Evolutionary conservation across 92 coral and sea anemone species (phyloP), one percentile per base, ranked within the genome.

Genomic region (Epizoanthus scotinus): DNA sequence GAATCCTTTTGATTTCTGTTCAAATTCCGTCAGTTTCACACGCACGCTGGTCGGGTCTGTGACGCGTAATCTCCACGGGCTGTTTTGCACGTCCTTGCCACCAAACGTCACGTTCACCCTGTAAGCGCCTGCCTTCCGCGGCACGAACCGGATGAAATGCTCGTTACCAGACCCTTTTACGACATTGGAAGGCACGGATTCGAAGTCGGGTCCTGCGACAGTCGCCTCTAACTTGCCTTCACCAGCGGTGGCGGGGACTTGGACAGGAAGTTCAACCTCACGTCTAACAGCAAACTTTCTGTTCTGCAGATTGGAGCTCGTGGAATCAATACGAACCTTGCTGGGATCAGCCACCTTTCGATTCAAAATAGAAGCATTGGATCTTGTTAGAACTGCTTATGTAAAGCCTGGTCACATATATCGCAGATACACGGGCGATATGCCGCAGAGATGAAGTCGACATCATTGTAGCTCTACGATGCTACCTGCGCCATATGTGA

Each of bases 221-320:
- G 89, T 71, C 7, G 98, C 98, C 66, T 91, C 94, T 3, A 95
- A 83, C 47, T 85, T 87, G 38, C 99, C 99, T 73, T 95, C 99
- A 28, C 99, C 99, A 62, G 99, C 99, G 21, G 87, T 92, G 52
- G 73, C 81, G n/a, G 97, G 93, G 9, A 95, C 89, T 75, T 90
- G 91, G 25, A 95, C 87, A 20, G 99, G 99, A 29, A 95, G 88
- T 54, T 93, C 98, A 58, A 93, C 93, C 74, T 95, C 98, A 34
- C 89, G 91, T 63, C 86, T 90, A 17, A 90, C 87, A 13, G 87
- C 64, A 72, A 85, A 83, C 38, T 87, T 87, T 78, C 84, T 88
- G 15, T 87, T 86, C 40, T 68, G 79, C 9, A 83, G 81, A 44
- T 83, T 85, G n/a, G 87, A 70, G 79, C 85, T 68, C 18, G 82